These are phyloP conservation scores for Meteorus colon DNA, from an alignment of 2,888 invertebrate species.

Conservation along the genomic window DNA sequence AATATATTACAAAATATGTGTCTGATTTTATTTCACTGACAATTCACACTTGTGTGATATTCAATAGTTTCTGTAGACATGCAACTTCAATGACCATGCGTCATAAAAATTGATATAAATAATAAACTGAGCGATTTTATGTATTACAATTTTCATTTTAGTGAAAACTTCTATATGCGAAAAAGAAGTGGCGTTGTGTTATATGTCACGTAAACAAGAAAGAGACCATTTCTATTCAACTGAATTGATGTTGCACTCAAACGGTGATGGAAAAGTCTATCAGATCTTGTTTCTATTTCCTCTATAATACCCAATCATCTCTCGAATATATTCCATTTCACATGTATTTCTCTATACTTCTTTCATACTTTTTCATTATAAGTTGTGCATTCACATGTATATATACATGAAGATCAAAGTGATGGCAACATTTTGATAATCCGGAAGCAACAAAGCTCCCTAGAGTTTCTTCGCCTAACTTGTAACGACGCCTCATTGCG, in stretches of 20 bases:
- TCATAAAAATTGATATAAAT: constrained; percentile 19
- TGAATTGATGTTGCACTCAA: neutral
- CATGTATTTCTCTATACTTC: neutral
- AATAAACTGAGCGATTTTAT: neutral
- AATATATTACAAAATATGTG: neutral
- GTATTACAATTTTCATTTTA: neutral
- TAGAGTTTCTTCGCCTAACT: constrained; percentile 25
- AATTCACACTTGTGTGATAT: neutral
- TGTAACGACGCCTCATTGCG: constrained; percentile 40
- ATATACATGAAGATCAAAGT: neutral
- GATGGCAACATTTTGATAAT: constrained; percentile 31
- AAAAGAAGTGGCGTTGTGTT: neutral
- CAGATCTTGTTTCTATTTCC: constrained; percentile 1
- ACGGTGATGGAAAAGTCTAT: constrained; percentile 7
- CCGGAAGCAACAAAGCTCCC: constrained; percentile 25
- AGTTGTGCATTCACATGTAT: neutral
- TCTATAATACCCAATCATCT: neutral
- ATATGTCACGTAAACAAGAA: neutral
- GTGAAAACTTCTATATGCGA: neutral
- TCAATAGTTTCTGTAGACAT: neutral
- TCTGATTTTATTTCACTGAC: neutral
- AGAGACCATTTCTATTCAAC: neutral
- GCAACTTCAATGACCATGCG: neutral
- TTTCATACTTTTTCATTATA: neutral
- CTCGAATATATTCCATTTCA: neutral